Base-by-base conservation (phyloP, 2,113 vertebrate species). In the Passer domesticus region DNA sequence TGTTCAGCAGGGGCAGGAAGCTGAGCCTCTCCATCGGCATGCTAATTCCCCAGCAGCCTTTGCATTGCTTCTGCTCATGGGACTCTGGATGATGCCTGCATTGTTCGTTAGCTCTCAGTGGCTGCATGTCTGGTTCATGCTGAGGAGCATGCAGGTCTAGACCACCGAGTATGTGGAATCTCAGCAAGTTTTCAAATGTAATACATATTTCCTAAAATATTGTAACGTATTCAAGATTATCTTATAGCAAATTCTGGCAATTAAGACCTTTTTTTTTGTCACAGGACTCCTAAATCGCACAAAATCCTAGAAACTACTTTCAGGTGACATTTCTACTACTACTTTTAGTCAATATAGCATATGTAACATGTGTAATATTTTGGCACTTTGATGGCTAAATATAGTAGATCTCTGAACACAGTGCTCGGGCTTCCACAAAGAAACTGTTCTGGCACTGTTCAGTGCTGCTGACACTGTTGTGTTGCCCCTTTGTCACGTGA, bases 261-360 rank as follows among this genome's bases (percentile, higher is more conserved):
- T 96, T 84, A 97, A 96, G 96, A 86, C 83, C 84, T 96, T 82
- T 97, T 95, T 81, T 96, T 97, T 88, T 95, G 94, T 95, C 87
- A 93, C 79, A 97, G 93, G 83, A 96, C 56, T 94, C 96, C 87
- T 89, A 97, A 97, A 94, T 97, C 70, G 81, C 88, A 72, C 83
- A 96, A 89, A 96, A 90, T 52, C 78, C 56, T 96, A 97, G 94
- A 96, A 96, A 96, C 91, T 96, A 35, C 93, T 95, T 95, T 97
- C 94, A 97, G 83, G 90, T 96, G 87, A 94, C 96, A 59, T 92
- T 96, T 97, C 91, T 97, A 90, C 93, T 89, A 84, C 91, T 97
- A 93, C 82, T 96, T 90, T 95, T 94, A 95, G 84, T 95, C 83
- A 84, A 89, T 87, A 68, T 90, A 96, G 50, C 33, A 47, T 96